Conservation (phyloP, 1,140 invertebrate genomes). For the Drosophila orosa region DNA sequence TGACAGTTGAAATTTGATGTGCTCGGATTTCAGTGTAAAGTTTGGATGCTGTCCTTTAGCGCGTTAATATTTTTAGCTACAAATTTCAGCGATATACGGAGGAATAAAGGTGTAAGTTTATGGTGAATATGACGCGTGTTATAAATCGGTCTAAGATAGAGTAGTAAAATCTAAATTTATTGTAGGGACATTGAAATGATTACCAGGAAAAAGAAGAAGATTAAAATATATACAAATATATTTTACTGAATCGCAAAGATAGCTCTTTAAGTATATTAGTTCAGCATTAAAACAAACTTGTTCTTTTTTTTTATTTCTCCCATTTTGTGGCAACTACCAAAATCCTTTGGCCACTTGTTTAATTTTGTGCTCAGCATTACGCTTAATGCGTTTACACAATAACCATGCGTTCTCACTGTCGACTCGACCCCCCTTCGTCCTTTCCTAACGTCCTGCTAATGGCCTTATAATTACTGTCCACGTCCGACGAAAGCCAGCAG, state of each 20-base stretch:
- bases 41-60: conserved; percentile 49
- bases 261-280: no score
- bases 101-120: background rate
- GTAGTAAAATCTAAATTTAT: background rate
- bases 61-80: background rate
- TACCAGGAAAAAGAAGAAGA: no score
- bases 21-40: conserved; percentile 32
- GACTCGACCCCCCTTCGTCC: background rate
- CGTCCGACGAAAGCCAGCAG: conserved; percentile 52
- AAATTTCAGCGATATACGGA: conserved; percentile 3
- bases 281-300: no score
- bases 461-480: conserved; percentile 81
- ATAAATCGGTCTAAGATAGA: background rate
- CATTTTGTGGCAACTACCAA: conserved; percentile 34
- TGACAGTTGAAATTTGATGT: conserved; percentile 71
- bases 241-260: no score
- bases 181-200: background rate
- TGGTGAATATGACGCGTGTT: background rate
- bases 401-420: conserved; percentile 61
- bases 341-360: conserved; percentile 61
- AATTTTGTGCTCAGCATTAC: conserved; percentile 71
- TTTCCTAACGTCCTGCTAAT: conserved; percentile 61
- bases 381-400: conserved; percentile 81
- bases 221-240: no score
- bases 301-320: background rate